Evolutionary conservation across 1,140 invertebrate genomes (phyloP), one percentile per base, ranked within the genome.

Genomic region (Acromyrmex charruanus): DNA sequence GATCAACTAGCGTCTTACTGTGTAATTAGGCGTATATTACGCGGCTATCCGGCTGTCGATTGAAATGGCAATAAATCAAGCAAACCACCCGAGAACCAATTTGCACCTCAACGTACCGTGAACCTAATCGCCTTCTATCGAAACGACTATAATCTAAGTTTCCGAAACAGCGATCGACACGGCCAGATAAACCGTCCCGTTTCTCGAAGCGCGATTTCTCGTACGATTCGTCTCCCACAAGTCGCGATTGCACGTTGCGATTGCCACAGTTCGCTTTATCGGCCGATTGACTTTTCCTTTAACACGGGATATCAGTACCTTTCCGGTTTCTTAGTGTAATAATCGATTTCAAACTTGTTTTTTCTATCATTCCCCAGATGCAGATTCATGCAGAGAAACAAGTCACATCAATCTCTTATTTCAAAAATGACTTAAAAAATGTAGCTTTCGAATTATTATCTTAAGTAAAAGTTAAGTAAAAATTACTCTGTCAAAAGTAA

Each of bases 111-210:
- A 72, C 88, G 66, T 89, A 59, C 61, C 69, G 55, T 81, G 69
- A 81, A 90, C 79, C 89, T 91, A 90, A 90, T 82, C 87, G 77
- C 61, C 68, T 85, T 66, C 53, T 49, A 66, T 51, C 59, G 81
- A 79, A 74, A 87, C 87, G 89, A 91, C 88, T 79, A 91, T 91
- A 88, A 86, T 84, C 84, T 88, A 91, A 91, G 90, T 91, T 91
- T 91, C 77, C 21, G 89, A 77, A 90, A 87, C 84, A 77, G 87
- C 74, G 75, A 90, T 91, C 89, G 66, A 74, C 74, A 74, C 74
- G 69, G 69, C 71, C n/a, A 85, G 90, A 91, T 91, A 91, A 59
- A 80, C 82, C 77, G 59, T 12, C 51, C 4, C 65, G 53, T 35
- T 39, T 58, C 68, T 31, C 55, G 55, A 31, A 84, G 68, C 55